Conservation (phyloP, 1,140 invertebrate genomes). For the Dendrolimus kikuchii region DNA sequence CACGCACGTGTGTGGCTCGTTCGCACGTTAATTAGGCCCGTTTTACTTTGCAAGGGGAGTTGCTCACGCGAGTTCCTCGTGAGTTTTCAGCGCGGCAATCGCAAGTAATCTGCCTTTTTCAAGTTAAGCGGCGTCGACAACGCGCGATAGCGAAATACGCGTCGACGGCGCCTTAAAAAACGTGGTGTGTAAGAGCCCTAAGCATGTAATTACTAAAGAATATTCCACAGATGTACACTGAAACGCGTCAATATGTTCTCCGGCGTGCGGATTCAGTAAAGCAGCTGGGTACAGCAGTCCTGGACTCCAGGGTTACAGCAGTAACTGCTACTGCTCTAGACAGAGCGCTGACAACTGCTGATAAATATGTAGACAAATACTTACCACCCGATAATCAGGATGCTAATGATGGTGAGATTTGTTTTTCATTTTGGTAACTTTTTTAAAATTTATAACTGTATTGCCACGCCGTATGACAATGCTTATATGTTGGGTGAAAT, state of each 20-base stretch:
- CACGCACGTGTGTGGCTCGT: no score
- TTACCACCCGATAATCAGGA: conserved; percentile 78
- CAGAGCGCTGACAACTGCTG: conserved; percentile 80
- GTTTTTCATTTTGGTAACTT: background rate
- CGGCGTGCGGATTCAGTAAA: conserved; percentile 85
- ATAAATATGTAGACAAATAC: conserved; percentile 86
- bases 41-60: no score
- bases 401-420: conserved; percentile 70
- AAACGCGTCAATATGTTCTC: conserved; percentile 83
- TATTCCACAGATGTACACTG: conserved; percentile 80
- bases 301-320: conserved; percentile 78
- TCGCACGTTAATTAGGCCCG: no score
- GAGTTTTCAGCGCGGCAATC: no score
- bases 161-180: no score
- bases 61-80: no score
- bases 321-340: conserved; percentile 81
- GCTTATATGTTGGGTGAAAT: no score
- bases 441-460: no score
- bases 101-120: no score
- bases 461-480: no score
- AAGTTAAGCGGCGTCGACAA: no score
- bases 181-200: background rate
- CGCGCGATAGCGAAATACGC: no score
- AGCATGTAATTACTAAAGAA: background rate
- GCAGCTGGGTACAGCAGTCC: conserved; percentile 77